phyloP scores from a whole-genome alignment of 2,888 invertebrate genomes.

The Eueremaeus valkanovi region DNA sequence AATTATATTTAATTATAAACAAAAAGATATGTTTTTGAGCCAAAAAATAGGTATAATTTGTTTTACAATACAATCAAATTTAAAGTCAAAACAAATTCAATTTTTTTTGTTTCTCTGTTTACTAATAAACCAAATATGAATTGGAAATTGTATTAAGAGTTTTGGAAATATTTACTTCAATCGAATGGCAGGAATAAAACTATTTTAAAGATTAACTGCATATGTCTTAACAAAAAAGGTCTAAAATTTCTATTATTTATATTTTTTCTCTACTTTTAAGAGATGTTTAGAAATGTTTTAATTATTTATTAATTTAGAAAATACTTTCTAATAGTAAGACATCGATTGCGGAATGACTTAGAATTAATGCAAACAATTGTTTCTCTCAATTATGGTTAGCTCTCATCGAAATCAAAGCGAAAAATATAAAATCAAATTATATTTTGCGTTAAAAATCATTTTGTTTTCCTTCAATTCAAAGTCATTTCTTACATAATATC shows the following conservation, averaged over 20 bases:
- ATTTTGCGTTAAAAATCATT: neutral
- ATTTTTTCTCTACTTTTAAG: neutral
- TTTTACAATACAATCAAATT: no score
- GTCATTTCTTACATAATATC: neutral
- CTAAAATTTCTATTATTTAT: no score
- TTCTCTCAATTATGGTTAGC: neutral
- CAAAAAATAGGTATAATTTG: no score
- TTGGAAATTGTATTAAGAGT: neutral
- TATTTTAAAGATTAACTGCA: neutral
- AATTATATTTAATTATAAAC: no score
- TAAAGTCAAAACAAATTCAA: no score
- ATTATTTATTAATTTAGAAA: neutral
- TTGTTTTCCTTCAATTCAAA: neutral
- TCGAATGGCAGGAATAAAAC: constrained; percentile 17
- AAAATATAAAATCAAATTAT: neutral
- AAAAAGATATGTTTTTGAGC: no score
- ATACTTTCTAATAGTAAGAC: neutral
- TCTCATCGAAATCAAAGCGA: neutral
- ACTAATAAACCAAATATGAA: no score
- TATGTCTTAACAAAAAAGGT: neutral
- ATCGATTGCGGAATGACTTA: neutral
- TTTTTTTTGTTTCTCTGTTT: no score
- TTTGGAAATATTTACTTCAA: neutral
- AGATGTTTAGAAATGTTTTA: neutral
- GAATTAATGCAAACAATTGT: neutral